Percentiles rank a stretch among this genome's conserved stretches.
Conservation (phyloP, 2,113 vertebrate genomes). For the Oreochromis spilurus region DNA sequence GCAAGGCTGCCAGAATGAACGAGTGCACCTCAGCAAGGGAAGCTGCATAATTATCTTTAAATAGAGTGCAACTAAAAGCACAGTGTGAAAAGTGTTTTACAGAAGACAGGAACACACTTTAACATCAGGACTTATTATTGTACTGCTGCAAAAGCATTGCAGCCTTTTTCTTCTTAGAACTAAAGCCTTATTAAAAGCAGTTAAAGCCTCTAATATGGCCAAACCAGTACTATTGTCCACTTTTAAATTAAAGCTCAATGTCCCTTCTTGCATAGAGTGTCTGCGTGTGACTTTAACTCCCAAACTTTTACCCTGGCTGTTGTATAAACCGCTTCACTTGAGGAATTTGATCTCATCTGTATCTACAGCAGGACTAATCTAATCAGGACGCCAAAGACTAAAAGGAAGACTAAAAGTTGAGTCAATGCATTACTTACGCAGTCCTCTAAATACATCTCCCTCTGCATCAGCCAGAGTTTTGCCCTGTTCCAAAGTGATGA, state of each 20-base stretch:
- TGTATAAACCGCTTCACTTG: neutral
- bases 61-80: neutral
- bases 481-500: constrained; percentile 94
- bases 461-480: constrained; percentile 97
- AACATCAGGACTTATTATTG: neutral
- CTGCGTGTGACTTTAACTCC: neutral
- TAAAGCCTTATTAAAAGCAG: neutral
- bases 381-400: neutral
- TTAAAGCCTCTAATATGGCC: neutral
- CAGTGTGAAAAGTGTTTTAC: neutral
- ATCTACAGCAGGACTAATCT: neutral
- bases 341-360: neutral
- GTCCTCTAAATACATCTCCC: constrained; percentile 95
- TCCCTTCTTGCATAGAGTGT: neutral
- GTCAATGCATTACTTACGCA: constrained; percentile 82
- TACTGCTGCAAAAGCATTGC: neutral
- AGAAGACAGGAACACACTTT: neutral
- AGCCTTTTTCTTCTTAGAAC: neutral
- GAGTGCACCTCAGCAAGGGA: neutral
- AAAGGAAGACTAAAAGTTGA: neutral
- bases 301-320: neutral
- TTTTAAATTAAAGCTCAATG: neutral
- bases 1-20: neutral
- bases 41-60: constrained; percentile 6
- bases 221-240: neutral